Evolutionary conservation across 1,140 invertebrate species (phyloP).

Genomic region (Sminthurinus signatus): DNA sequence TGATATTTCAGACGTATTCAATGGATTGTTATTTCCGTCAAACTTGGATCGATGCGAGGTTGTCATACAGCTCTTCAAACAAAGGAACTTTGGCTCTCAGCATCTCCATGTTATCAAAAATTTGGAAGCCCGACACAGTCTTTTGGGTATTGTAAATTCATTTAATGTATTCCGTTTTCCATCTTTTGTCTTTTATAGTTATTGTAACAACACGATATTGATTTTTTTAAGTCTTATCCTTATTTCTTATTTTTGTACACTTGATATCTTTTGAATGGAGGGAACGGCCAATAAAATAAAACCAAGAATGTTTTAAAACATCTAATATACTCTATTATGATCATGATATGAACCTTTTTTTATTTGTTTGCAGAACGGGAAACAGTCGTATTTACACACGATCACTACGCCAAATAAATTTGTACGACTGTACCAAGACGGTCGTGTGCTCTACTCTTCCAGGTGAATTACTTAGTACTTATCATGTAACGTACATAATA

Average conservation of each 20-base stretch:
- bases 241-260: too few species aligned
- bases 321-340: too few species aligned
- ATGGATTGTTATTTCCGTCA: conserved; percentile 85
- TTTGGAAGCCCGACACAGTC: conserved; percentile 80
- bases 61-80: conserved; percentile 57
- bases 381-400: conserved; percentile 71
- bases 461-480: conserved; percentile 54
- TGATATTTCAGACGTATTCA: conserved; percentile 69
- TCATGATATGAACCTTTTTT: too few species aligned
- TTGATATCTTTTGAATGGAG: too few species aligned
- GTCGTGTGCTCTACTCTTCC: conserved; percentile 77
- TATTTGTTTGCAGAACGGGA: conserved; percentile 41
- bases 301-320: too few species aligned
- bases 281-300: too few species aligned
- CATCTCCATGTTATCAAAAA: conserved; percentile 64
- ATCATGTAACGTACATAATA: too few species aligned
- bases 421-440: conserved; percentile 71
- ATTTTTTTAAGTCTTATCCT: too few species aligned
- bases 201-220: too few species aligned
- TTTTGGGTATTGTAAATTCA: conserved; percentile 3
- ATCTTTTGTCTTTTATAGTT: background rate
- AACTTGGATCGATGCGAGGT: conserved; percentile 65
- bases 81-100: conserved; percentile 62
- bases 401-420: conserved; percentile 87
- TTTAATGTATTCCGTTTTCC: conserved; percentile 3